Evolutionary conservation across 2,888 invertebrate species (phyloP).

Genomic region (Drosophila hamatofila): DNA sequence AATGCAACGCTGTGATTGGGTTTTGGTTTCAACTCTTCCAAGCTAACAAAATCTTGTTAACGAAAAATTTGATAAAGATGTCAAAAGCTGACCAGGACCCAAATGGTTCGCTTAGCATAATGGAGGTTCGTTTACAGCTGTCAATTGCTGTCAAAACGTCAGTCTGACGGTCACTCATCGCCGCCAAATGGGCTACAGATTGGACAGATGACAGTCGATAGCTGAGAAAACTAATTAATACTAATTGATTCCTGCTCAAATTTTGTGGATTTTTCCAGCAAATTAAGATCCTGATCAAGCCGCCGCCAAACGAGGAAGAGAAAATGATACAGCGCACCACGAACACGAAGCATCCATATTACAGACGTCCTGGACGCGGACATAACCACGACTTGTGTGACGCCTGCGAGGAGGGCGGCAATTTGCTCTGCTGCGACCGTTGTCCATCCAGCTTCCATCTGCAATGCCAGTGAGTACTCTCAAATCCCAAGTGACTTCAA

Average conservation of each 20-base stretch:
- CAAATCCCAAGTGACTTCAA: background rate
- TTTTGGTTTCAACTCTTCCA: constrained; percentile 57
- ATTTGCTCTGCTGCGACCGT: constrained; percentile 97
- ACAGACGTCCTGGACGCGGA: constrained; percentile 93
- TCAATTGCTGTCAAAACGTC: background rate
- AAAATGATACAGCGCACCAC: constrained; percentile 86
- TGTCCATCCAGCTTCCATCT: constrained; percentile 98
- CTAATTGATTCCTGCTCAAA: constrained; percentile 1
- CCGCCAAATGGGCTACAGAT: constrained; percentile 18
- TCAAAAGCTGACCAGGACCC: constrained; percentile 90
- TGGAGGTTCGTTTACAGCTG: constrained; percentile 90
- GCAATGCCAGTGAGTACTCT: constrained; percentile 92
- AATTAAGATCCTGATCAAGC: constrained; percentile 94
- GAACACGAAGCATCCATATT: constrained; percentile 92
- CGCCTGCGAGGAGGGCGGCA: constrained; percentile 97
- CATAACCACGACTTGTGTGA: constrained; percentile 97
- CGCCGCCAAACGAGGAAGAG: constrained; percentile 94
- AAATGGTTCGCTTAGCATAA: constrained; percentile 92
- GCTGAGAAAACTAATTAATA: constrained; percentile 12
- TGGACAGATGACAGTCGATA: background rate
- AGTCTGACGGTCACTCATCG: background rate
- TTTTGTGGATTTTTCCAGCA: constrained; percentile 87
- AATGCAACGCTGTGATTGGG: constrained; percentile 62
- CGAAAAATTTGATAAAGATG: constrained; percentile 84
- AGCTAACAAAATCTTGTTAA: constrained; percentile 47